Evolutionary conservation across 2,113 vertebrate species (phyloP), one percentile per base, ranked within the genome.

Genomic region (Pseudolaguvia tuberculata): DNA sequence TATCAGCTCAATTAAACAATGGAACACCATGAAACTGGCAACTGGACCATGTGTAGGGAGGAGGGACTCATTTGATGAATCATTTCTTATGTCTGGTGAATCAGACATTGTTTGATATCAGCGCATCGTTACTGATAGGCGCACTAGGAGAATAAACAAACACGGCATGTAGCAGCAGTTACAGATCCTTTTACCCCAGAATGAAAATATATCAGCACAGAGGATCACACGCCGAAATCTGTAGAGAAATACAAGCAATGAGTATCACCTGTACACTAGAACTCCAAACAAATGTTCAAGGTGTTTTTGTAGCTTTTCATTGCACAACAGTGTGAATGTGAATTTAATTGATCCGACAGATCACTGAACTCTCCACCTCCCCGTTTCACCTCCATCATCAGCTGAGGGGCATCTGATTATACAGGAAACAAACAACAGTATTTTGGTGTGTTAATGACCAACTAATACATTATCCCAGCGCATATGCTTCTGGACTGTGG

Each of bases 371-470:
- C 7, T 31, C 29, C 31, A 29, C 8, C 20, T 59, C 4, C 35
- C 35, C 58, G n/a, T 59, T 35, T 35, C 4, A 42, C 39, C 9
- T n/a, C 9, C 18, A 15, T 18, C 50, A 13, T 9, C 4, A 25
- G 10, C 3, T 21, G 17, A 29, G 17, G 17, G 18, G 18, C 3
- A n/a, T n/a, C 42, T 42, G 21, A n/a, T 27, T 27, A 57, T 70
- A 50, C 52, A 31, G n/a, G 29, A 48, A 57, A 35, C 23, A 2
- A 12, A 45, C 9, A 58, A 31, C 50, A 57, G 12, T 3, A 18
- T 18, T 48, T 55, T 79, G 31, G 65, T 68, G 31, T 62, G 29
- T 29, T 69, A 15, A 18, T 55, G 70, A 80, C 17, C 20, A 35
- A 42, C 39, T 42, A 9, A 42, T 9, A 42, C 3, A n/a, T n/a